Percentiles rank a stretch among this genome's conserved stretches.
These are phyloP conservation scores for Syrmaticus mikado DNA, from an alignment of 2,113 vertebrate species.

Conservation along the genomic window DNA sequence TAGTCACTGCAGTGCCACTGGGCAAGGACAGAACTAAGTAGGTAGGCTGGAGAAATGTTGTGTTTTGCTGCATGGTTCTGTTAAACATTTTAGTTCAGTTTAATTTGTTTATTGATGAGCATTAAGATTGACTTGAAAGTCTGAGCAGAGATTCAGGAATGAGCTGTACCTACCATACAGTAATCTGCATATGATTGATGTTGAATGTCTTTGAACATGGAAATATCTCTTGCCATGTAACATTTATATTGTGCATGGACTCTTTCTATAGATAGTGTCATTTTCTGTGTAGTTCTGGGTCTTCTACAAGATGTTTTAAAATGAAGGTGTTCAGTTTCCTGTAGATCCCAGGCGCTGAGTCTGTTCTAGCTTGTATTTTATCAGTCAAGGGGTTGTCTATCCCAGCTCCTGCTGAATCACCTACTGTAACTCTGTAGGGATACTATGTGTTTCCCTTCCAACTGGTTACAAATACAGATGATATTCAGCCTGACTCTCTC, in stretches of 20 bases:
- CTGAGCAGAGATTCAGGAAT: slow-evolving; percentile 51
- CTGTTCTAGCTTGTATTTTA: slow-evolving; percentile 28
- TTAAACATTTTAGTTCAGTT: slow-evolving; percentile 20
- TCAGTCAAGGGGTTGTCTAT: slow-evolving; percentile 31
- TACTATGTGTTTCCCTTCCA: slow-evolving; percentile 63
- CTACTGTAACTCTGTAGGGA: slow-evolving; percentile 48
- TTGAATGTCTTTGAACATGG: slow-evolving; percentile 46
- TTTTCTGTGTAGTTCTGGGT: slow-evolving; percentile 61
- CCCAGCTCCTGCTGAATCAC: slow-evolving; percentile 23
- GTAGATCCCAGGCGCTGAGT: neutral
- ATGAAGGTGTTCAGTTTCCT: neutral
- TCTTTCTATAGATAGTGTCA: slow-evolving; percentile 47
- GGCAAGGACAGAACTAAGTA: slow-evolving; percentile 1
- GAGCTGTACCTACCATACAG: slow-evolving; percentile 73
- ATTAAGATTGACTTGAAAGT: slow-evolving; percentile 4
- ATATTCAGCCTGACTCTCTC: neutral
- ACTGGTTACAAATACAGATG: slow-evolving; percentile 43
- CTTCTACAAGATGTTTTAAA: slow-evolving; percentile 35
- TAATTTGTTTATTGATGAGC: neutral
- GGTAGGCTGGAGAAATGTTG: neutral
- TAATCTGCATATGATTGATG: slow-evolving; percentile 75
- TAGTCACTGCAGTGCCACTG: slow-evolving; percentile 29
- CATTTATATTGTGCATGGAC: slow-evolving; percentile 61
- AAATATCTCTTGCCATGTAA: slow-evolving; percentile 57
- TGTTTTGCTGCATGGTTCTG: slow-evolving; percentile 42